phyloP scores from a whole-genome alignment of 2,888 invertebrate species.

The Erebia palarica region DNA sequence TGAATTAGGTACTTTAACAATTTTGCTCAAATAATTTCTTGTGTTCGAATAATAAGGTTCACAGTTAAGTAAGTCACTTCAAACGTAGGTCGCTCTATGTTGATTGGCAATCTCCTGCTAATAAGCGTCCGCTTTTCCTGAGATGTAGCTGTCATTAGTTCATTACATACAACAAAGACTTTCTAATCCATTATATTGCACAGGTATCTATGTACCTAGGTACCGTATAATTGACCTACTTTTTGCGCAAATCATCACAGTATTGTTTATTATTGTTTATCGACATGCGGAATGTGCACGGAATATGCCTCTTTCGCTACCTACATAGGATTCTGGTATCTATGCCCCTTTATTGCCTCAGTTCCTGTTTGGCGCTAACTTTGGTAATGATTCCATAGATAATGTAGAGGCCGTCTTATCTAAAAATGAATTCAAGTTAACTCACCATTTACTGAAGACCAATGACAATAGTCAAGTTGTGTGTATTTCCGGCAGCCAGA shows the following conservation, averaged over 20 bases:
- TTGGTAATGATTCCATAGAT: too few relatives aligned
- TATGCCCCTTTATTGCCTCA: background rate
- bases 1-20: too few relatives aligned
- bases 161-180: constrained; percentile 18
- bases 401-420: too few relatives aligned
- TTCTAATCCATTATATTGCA: constrained; percentile 24
- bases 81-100: background rate
- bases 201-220: constrained; percentile 11
- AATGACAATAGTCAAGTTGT: too few relatives aligned
- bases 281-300: constrained; percentile 1
- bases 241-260: constrained; percentile 23
- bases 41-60: too few relatives aligned
- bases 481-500: too few relatives aligned
- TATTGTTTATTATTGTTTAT: constrained; percentile 12
- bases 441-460: too few relatives aligned
- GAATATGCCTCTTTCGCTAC: background rate
- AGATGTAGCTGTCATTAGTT: constrained; percentile 6
- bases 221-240: constrained; percentile 21
- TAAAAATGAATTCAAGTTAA: too few relatives aligned
- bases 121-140: background rate
- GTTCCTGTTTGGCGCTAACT: too few relatives aligned
- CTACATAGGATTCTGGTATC: background rate
- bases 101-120: constrained; percentile 4
- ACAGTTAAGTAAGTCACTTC: background rate
- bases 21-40: too few relatives aligned